Percentiles rank a stretch among this genome's conserved stretches.
Conservation (phyloP, 2,797 vertebrate genomes). For the Phrynocephalus vlangalii region DNA sequence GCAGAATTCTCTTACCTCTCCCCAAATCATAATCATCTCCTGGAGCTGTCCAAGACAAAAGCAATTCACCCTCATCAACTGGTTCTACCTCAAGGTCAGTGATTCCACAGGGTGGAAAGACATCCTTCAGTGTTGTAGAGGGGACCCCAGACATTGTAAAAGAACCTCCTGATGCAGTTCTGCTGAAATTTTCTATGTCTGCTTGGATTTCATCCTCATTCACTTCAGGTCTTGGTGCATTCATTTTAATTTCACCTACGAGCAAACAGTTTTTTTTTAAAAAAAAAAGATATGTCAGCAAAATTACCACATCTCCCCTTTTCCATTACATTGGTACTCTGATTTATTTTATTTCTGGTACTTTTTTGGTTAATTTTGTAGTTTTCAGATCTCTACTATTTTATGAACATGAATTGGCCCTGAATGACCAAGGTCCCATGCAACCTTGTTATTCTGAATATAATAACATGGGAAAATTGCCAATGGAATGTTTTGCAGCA, state of each 20-base stretch:
- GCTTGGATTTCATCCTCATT: constrained; percentile 42
- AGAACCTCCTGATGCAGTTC: constrained; percentile 68
- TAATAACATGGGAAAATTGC: no score
- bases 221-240: constrained; percentile 65
- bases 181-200: constrained; percentile 68
- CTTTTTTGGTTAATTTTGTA: background rate
- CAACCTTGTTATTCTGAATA: no score
- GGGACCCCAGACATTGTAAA: constrained; percentile 57
- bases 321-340: background rate
- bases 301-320: background rate
- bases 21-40: constrained; percentile 75
- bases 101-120: constrained; percentile 71
- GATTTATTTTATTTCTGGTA: background rate
- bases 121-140: background rate
- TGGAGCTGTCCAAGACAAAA: constrained; percentile 78
- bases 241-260: constrained; percentile 68
- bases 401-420: background rate
- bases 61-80: constrained; percentile 46
- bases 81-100: constrained; percentile 69
- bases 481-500: no score
- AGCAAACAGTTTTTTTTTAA: constrained; percentile 8
- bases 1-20: constrained; percentile 64
- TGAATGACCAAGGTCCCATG: background rate
- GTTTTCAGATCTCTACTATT: background rate
- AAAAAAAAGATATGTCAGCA: background rate